These are phyloP conservation scores for Smutsia temminckii DNA, from an alignment of 2,797 vertebrate species.

Conservation along the genomic window DNA sequence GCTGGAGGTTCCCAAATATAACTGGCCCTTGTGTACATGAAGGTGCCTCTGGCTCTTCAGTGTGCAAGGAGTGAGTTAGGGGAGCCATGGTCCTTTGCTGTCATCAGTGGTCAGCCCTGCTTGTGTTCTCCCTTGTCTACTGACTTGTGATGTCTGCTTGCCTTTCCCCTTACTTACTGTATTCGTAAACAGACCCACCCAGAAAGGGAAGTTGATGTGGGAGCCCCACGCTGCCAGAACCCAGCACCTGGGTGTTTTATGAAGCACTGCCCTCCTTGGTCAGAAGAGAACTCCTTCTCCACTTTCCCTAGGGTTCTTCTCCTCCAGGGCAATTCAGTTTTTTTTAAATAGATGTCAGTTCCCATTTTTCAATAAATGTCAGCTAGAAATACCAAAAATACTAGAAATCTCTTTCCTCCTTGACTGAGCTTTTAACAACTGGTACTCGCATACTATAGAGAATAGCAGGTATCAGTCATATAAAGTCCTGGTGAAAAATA, in stretches of 20 bases:
- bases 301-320: not conserved
- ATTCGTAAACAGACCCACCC: not conserved
- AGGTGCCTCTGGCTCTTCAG: not conserved
- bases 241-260: rapidly evolving
- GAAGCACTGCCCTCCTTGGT: rapidly evolving
- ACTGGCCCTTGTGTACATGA: not conserved
- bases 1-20: not conserved
- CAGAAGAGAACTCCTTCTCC: not conserved
- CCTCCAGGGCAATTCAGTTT: not conserved
- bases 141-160: too few relatives aligned
- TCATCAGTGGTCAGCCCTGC: not conserved
- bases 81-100: not conserved
- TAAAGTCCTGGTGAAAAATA: not conserved
- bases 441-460: not conserved
- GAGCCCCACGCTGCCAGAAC: rapidly evolving
- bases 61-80: not conserved
- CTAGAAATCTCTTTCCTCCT: not conserved
- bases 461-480: not conserved
- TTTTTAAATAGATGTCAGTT: not conserved
- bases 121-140: not conserved
- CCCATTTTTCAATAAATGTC: not conserved
- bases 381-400: not conserved
- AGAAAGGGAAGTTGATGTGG: not conserved
- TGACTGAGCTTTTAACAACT: not conserved
- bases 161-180: not conserved